These are phyloP conservation scores for Poeciliopsis infans DNA, from an alignment of 2,797 vertebrate species.

Conservation along the genomic window DNA sequence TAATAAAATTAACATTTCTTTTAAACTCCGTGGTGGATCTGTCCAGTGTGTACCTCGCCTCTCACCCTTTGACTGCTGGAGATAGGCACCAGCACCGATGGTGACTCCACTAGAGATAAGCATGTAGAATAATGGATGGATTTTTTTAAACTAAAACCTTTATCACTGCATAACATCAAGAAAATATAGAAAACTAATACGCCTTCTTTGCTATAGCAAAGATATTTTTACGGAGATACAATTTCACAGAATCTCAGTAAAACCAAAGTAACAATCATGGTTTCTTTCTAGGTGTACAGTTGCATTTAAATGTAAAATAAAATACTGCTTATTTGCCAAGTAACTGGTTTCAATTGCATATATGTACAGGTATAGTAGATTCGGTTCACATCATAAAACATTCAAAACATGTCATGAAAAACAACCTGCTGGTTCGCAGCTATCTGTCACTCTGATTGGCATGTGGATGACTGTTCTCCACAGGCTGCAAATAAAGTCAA, in stretches of 20 bases:
- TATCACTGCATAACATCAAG: not conserved
- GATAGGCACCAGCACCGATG: no score
- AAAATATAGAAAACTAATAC: not conserved
- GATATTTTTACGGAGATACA: not conserved
- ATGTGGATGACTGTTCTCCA: not conserved
- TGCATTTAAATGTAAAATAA: not conserved
- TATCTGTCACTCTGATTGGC: conserved; percentile 1
- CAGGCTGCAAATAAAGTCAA: not conserved
- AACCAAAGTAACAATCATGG: not conserved
- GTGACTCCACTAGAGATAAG: no score
- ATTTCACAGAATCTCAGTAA: not conserved
- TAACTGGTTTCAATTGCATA: not conserved
- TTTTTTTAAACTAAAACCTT: not conserved
- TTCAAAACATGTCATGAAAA: not conserved
- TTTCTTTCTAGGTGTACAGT: not conserved
- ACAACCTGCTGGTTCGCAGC: not conserved
- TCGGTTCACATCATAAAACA: not conserved
- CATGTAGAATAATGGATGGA: no score
- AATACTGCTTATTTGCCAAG: not conserved
- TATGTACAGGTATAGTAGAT: not conserved
- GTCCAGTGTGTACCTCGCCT: no score
- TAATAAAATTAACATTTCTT: not conserved
- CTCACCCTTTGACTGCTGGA: no score
- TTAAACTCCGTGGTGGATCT: no score
- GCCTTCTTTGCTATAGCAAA: not conserved